Base-by-base conservation (phyloP, 92 coral and sea anemone genomes). In the Pocillopora meandrina region DNA sequence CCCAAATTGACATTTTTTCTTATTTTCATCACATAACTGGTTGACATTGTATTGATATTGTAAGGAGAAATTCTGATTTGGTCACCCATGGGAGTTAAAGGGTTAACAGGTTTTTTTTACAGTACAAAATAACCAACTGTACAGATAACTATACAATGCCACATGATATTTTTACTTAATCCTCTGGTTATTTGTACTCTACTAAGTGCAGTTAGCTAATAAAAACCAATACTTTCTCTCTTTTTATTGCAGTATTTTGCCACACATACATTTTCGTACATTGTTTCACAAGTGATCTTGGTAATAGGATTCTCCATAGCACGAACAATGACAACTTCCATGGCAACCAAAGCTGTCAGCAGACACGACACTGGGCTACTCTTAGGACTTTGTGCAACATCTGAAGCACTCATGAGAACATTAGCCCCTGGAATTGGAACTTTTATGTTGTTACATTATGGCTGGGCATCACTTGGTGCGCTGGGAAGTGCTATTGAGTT, bases 351-450 rank as follows among this genome's bases (percentile, higher is more conserved):
- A 58, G 67, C 79, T 19, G 87, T 87, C 21, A 74, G 72, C 1
- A 17, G 65, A 17, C 82, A 87, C 2, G 87, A 87, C 36, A 87
- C 90, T 26, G 90, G 90, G 10, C 79, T 87, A 20, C 70, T 61
- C 21, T 66, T 87, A 67, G 90, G 90, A 6, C 42, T 87, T 1
- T 61, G 71, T 5, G 83, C 84, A 12, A 85, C 87, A 9, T 57
- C 82, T 2, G 86, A 87, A 12, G 66, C 90, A 2, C 61, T 87
- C 9, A 56, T 87, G 33, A 71, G 87, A 12, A 87, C 90, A 2
- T 7, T 87, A 9, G 56, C 90, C n/a, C 90, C 90, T 7, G 72
- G 72, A n/a, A 65, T 87, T 15, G 90, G 90, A 58, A 75, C 80
- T 21, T 75, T 75, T 2, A 31, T 75, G 80, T 75, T 5, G 15